Evolutionary conservation across 2,797 vertebrate species (phyloP).

Genomic region (Manis javanica): DNA sequence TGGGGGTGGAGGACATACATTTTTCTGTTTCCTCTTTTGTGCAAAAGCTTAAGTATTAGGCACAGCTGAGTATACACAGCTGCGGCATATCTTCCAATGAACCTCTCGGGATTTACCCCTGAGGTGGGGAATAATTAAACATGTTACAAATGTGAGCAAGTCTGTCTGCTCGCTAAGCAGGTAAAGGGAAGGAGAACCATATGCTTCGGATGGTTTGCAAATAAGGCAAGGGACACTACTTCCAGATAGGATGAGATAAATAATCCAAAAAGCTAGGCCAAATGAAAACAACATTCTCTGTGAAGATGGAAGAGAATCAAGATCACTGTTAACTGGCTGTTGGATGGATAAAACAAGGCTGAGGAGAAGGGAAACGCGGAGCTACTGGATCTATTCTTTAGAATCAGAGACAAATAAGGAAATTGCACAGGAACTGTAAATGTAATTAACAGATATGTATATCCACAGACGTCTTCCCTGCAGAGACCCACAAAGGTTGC

Average conservation of each 20-base stretch:
- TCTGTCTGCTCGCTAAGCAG: background rate
- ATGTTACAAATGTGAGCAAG: background rate
- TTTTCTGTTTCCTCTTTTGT: slow-evolving; percentile 1
- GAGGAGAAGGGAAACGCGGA: background rate
- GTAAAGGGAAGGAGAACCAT: background rate
- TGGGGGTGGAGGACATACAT: background rate
- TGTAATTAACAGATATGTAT: background rate
- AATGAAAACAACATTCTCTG: background rate
- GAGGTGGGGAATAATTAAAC: background rate
- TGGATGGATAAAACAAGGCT: background rate
- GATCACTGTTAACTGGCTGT: background rate
- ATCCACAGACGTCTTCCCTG: background rate
- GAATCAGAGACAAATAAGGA: background rate
- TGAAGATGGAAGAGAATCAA: background rate
- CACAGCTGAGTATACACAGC: background rate
- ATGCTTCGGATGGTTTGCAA: background rate
- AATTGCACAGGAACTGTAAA: background rate
- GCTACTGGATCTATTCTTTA: background rate
- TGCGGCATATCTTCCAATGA: background rate
- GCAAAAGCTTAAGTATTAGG: background rate
- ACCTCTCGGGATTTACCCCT: slow-evolving; percentile 20
- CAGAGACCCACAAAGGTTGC: background rate
- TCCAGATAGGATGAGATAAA: background rate
- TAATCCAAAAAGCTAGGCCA: background rate
- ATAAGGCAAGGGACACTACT: background rate